Evolutionary conservation across 2,797 vertebrate species (phyloP).

Genomic region (Rhynchotus rufescens): DNA sequence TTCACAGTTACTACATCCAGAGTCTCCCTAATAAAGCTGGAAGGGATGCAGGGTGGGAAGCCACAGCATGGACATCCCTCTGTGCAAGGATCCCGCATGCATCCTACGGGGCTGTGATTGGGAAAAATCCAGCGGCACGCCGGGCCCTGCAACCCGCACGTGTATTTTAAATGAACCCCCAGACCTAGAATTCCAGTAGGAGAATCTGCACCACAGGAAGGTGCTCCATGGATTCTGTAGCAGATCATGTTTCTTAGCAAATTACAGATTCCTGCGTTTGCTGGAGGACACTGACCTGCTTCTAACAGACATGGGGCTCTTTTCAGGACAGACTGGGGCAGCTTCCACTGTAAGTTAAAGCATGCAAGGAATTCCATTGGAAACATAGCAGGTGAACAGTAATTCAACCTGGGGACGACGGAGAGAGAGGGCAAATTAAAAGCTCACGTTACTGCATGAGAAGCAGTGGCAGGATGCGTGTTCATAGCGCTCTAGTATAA

Average conservation of each 20-base stretch:
- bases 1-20: background rate
- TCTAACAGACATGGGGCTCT: background rate
- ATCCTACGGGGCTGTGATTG: background rate
- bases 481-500: background rate
- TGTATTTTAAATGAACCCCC: background rate
- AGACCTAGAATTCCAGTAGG: background rate
- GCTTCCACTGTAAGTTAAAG: background rate
- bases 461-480: background rate
- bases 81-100: background rate
- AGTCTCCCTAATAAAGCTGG: background rate
- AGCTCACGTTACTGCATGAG: background rate
- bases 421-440: background rate
- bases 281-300: background rate
- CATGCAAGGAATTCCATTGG: background rate
- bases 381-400: background rate
- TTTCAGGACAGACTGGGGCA: background rate
- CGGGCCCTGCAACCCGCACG: background rate
- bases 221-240: background rate
- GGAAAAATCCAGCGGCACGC: background rate
- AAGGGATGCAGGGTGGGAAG: background rate
- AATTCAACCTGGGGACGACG: background rate
- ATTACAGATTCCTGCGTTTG: background rate
- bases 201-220: background rate
- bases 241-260: background rate
- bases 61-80: background rate